Conservation (phyloP, 2,888 invertebrate genomes). For the Ypsolopha scabrella region DNA sequence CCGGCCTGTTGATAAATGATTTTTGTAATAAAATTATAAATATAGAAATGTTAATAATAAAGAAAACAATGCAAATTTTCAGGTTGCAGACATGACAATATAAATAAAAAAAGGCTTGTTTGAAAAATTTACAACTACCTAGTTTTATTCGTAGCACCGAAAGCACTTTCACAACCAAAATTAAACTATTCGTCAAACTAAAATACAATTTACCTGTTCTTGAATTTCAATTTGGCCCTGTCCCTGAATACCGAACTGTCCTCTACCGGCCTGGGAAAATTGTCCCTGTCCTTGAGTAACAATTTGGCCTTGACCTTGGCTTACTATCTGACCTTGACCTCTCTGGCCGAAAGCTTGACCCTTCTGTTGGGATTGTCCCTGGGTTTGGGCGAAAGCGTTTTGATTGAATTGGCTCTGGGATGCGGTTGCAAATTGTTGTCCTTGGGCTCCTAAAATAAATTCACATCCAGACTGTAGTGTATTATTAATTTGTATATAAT, state of each 20-base stretch:
- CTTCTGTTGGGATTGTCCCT: constrained; percentile 9
- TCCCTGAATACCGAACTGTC: constrained; percentile 22
- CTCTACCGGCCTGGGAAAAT: constrained; percentile 18
- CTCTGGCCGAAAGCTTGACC: constrained; percentile 10
- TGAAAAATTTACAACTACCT: neutral
- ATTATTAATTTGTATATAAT: too few species aligned
- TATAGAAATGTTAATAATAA: too few species aligned
- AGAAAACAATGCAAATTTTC: too few species aligned
- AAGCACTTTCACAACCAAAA: too few species aligned
- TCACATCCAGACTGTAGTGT: too few species aligned
- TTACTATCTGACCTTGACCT: constrained; percentile 7
- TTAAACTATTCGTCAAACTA: too few species aligned
- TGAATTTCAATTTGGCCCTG: constrained; percentile 21
- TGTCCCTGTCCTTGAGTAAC: constrained; percentile 11
- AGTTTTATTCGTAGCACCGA: too few species aligned
- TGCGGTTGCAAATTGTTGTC: neutral
- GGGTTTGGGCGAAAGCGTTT: neutral
- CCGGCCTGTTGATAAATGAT: neutral
- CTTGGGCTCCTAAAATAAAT: constrained; percentile 1
- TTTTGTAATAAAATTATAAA: too few species aligned
- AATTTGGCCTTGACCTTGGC: constrained; percentile 7
- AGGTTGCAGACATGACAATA: too few species aligned
- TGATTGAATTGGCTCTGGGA: neutral
- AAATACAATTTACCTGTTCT: constrained; percentile 11
- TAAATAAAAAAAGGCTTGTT: too few species aligned